Evolutionary conservation across 2,113 vertebrate genomes (phyloP).

Genomic region (Tringa solitaria): DNA sequence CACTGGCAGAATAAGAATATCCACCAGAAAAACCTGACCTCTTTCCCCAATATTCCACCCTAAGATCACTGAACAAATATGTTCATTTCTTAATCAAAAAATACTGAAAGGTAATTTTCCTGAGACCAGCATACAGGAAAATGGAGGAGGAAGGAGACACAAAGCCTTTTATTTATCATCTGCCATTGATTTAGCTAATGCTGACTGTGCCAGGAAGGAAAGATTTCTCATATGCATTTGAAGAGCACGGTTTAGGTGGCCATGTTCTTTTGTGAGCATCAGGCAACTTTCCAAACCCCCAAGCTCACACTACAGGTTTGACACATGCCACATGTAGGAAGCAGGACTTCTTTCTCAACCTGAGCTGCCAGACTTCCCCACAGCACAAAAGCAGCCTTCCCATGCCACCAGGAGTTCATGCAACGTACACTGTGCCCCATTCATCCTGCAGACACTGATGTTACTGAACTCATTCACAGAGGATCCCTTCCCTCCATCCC

Average conservation of each 20-base stretch:
- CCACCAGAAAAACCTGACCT: neutral
- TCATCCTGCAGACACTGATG: neutral
- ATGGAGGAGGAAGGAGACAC: neutral
- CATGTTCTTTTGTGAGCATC: neutral
- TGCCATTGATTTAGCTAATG: neutral
- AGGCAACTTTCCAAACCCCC: neutral
- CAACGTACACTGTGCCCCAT: accelerated
- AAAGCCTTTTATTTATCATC: neutral
- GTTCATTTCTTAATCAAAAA: neutral
- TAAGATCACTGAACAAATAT: neutral
- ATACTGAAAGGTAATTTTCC: neutral
- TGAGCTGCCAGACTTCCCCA: neutral
- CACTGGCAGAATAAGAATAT: neutral
- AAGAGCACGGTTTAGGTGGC: neutral
- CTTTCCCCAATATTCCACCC: neutral
- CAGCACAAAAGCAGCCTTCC: neutral
- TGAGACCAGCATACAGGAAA: neutral
- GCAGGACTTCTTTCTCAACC: neutral
- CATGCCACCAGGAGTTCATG: neutral
- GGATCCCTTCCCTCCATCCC: neutral
- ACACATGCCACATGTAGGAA: accelerated
- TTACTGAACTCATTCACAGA: neutral
- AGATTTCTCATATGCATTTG: neutral
- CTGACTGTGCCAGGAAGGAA: neutral
- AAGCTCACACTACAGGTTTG: neutral